Percentiles rank a stretch among this genome's conserved stretches.
Evolutionary conservation across 2,113 vertebrate species (phyloP).

Genomic region (Columba janthina): DNA sequence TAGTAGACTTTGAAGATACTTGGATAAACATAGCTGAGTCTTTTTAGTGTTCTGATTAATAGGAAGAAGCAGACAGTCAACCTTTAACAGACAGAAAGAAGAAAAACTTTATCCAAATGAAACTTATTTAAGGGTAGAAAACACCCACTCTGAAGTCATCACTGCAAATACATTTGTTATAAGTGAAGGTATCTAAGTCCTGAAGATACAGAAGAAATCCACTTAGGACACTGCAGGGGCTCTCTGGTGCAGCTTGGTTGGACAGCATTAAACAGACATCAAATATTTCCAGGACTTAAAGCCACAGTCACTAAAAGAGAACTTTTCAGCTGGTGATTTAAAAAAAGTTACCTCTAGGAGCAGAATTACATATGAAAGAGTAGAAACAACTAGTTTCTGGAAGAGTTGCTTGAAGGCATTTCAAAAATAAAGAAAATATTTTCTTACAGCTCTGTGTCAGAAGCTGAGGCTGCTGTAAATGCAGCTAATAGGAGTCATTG

Average conservation of each 20-base stretch:
- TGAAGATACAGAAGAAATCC: neutral
- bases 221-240: neutral
- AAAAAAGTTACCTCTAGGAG: neutral
- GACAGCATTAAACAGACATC: neutral
- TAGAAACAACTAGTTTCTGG: neutral
- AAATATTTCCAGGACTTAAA: neutral
- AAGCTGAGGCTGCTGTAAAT: neutral
- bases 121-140: neutral
- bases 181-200: neutral
- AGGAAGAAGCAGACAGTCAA: neutral
- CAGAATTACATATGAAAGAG: neutral
- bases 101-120: neutral
- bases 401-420: neutral
- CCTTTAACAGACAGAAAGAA: neutral
- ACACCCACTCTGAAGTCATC: neutral
- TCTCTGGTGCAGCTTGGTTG: neutral
- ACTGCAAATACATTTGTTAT: neutral
- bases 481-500: neutral
- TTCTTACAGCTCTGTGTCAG: neutral
- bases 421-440: neutral
- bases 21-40: neutral
- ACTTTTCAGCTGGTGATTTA: neutral
- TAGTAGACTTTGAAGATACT: neutral
- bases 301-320: neutral
- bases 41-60: slow-evolving; percentile 6